A percentile compares a stretch with the other conserved stretches of the same genome.
These are phyloP conservation scores for Zophobas atratus DNA, from an alignment of 1,140 invertebrate genomes.

Conservation along the genomic window DNA sequence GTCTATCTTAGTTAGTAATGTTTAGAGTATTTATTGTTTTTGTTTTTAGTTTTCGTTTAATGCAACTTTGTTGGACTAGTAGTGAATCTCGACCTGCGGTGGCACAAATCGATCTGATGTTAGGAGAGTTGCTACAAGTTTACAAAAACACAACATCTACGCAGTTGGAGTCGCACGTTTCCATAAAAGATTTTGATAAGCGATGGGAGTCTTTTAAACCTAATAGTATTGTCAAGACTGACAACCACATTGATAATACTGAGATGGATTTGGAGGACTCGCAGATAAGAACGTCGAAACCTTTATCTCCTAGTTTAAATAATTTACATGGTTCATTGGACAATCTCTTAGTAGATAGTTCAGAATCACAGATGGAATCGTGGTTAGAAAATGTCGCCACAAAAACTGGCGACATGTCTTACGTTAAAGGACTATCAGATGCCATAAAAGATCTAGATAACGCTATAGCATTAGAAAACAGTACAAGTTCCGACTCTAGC, in stretches of 20 bases:
- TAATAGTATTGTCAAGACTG: slow-evolving; percentile 74
- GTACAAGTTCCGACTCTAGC: slow-evolving; percentile 74
- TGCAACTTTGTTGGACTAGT: slow-evolving; percentile 77
- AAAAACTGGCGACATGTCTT: slow-evolving; percentile 70
- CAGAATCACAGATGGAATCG: slow-evolving; percentile 71
- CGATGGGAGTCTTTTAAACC: slow-evolving; percentile 78
- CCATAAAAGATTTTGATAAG: slow-evolving; percentile 76
- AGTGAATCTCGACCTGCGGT: slow-evolving; percentile 68
- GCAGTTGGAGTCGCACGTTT: slow-evolving; percentile 61
- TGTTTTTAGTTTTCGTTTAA: slow-evolving; percentile 75
- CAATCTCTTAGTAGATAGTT: slow-evolving; percentile 67
- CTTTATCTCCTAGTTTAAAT: slow-evolving; percentile 69
- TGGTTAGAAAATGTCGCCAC: slow-evolving; percentile 74
- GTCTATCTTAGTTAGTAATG: slow-evolving; percentile 27
- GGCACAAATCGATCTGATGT: slow-evolving; percentile 72
- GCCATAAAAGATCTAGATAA: slow-evolving; percentile 79
- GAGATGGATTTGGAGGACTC: slow-evolving; percentile 42
- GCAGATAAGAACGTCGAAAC: slow-evolving; percentile 52
- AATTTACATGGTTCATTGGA: slow-evolving; percentile 76
- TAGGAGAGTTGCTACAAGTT: slow-evolving; percentile 72
- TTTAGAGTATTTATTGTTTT: not conserved
- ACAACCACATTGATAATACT: slow-evolving; percentile 67
- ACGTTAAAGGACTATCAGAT: slow-evolving; percentile 75
- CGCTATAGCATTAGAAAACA: slow-evolving; percentile 75
- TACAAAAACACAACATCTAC: slow-evolving; percentile 65